Base-by-base conservation (phyloP, 1,140 invertebrate species). In the Heterodera schachtii region DNA sequence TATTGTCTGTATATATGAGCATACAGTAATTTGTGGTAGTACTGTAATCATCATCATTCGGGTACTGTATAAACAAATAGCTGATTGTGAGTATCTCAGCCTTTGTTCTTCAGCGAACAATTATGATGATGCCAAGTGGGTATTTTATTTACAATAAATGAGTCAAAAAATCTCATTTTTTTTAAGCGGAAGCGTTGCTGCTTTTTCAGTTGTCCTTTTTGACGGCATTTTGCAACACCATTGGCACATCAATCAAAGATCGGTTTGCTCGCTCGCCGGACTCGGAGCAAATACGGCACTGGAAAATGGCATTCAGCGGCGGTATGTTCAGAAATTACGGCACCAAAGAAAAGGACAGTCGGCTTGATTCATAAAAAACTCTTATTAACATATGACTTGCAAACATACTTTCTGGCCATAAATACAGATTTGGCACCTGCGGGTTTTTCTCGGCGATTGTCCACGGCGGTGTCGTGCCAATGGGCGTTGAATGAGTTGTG, bases 401-500 rank as follows among this genome's bases (percentile, higher is more conserved):
- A 31, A 31, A 31, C 31, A 31, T 31, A 31, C 31, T 0, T 31
- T 31, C 31, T n/a, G 31, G 1, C 31, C 31, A 31, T 79, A 52
- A 49, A 5, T 9, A 80, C 70, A 75, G 70, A 80, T 78, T 44
- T 78, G 9, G n/a, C 19, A 41, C 64, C 76, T 9, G 31, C 11
- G 9, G 82, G 80, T 8, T 46, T 44, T 16, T 77, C 64, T 47
- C 66, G 16, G n/a, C 44, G 60, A 49, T 19, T 83, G 47, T 21
- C 46, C 5, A 21, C 21, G 44, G 80, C 44, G 44, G 21, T 84
- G 47, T 82, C 86, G 2, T 87, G 86, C 75, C 78, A 87, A 64
- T 73, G 70, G 47, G 86, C 87, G 16, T 75, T 87, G 60, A 70
- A 89, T 77, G 81, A 89, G 69, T 69, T 90, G 3, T 89, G 88